Conservation (phyloP, 2,797 vertebrate species). For the Anguilla anguilla region DNA sequence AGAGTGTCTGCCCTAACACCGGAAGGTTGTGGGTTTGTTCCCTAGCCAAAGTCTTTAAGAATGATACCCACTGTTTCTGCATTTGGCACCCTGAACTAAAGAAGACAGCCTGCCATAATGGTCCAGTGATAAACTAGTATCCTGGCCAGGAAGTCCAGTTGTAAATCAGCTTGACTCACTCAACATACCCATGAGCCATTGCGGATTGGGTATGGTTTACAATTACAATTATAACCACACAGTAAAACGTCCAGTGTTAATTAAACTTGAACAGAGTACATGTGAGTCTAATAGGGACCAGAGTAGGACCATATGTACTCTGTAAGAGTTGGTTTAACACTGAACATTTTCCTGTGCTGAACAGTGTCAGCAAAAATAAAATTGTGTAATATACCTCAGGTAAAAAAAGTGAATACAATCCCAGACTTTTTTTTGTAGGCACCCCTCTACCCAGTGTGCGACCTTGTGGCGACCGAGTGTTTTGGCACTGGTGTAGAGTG, state of each 20-base stretch:
- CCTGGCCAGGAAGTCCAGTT: not conserved
- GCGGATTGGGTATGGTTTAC: not conserved
- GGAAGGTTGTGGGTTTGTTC: slow-evolving; percentile 17
- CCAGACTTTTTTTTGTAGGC: not conserved
- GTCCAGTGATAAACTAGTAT: slow-evolving; percentile 7
- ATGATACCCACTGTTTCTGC: not conserved
- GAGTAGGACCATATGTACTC: no score
- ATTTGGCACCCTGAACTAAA: not conserved
- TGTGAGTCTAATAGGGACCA: no score
- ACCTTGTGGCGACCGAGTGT: not conserved
- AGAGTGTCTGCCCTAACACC: not conserved
- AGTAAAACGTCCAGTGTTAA: no score
- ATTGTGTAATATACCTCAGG: not conserved
- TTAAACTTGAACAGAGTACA: no score
- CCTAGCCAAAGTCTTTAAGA: slow-evolving; percentile 3
- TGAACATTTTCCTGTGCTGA: no score
- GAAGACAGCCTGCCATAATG: not conserved
- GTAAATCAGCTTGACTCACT: not conserved
- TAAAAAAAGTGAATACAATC: not conserved
- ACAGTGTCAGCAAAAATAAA: not conserved
- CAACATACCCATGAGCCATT: not conserved
- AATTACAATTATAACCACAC: not conserved
- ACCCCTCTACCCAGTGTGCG: not conserved
- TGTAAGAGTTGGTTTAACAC: no score
- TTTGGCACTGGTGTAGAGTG: not conserved